Conservation (phyloP, 1,140 invertebrate species). For the Neocloeon triangulifer region DNA sequence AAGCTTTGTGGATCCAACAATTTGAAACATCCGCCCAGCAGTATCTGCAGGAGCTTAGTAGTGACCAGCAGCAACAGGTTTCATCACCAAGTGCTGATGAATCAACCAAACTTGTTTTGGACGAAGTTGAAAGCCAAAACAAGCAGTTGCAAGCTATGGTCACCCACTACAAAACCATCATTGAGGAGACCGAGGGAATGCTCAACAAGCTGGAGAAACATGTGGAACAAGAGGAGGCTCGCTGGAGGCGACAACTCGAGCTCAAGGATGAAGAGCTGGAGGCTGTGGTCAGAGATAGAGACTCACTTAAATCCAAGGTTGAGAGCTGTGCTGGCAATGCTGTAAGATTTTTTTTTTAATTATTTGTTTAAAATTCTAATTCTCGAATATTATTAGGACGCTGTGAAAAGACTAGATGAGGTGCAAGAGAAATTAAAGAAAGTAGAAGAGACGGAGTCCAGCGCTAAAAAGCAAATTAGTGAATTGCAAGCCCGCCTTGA, state of each 20-base stretch:
- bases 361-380: no score
- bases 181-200: slow-evolving; percentile 50
- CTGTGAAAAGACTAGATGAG: no score
- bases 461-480: no score
- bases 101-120: slow-evolving; percentile 5
- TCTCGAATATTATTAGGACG: no score
- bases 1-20: slow-evolving; percentile 24
- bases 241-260: slow-evolving; percentile 36
- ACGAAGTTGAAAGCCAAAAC: slow-evolving; percentile 27
- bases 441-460: no score
- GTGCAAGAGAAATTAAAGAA: no score
- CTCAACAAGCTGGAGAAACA: slow-evolving; percentile 41
- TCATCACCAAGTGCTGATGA: slow-evolving; percentile 5
- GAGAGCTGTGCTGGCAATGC: no score
- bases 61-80: slow-evolving; percentile 4
- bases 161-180: slow-evolving; percentile 45
- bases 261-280: slow-evolving; percentile 34
- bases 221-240: slow-evolving; percentile 40
- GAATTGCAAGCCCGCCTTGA: no score
- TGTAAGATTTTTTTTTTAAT: no score
- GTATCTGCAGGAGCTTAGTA: slow-evolving; percentile 10
- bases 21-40: slow-evolving; percentile 20
- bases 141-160: slow-evolving; percentile 35
- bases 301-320: slow-evolving; percentile 15
- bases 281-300: slow-evolving; percentile 23